Evolutionary conservation across 1,140 invertebrate species (phyloP).

Genomic region (Eurosta solidaginis): DNA sequence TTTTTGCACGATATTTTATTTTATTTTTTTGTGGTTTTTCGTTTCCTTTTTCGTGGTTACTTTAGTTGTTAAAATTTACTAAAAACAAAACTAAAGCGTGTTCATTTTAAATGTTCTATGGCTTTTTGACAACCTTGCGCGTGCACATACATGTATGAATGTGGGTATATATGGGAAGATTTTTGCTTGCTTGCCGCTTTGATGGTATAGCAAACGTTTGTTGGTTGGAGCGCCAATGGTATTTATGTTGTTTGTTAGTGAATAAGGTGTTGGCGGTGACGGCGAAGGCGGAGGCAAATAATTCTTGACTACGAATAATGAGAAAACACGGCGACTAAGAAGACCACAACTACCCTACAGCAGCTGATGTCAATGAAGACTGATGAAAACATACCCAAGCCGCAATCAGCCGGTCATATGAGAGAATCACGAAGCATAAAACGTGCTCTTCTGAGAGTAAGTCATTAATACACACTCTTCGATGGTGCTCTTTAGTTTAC

Average conservation of each 20-base stretch:
- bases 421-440: not conserved
- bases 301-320: slow-evolving; percentile 28
- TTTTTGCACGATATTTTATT: too few relatives aligned
- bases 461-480: not conserved
- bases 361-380: slow-evolving; percentile 26
- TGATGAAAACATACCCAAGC: slow-evolving; percentile 22
- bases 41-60: not conserved
- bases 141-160: not conserved
- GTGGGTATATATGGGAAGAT: not conserved
- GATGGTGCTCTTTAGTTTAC: not conserved
- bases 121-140: not conserved
- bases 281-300: slow-evolving; percentile 9
- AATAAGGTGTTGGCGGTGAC: not conserved
- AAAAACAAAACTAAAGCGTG: not conserved
- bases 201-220: not conserved
- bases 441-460: not conserved
- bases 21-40: not conserved
- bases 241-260: not conserved
- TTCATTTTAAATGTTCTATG: slow-evolving; percentile 10
- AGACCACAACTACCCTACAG: slow-evolving; percentile 24
- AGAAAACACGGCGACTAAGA: slow-evolving; percentile 14
- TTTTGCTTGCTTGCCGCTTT: not conserved
- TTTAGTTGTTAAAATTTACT: not conserved
- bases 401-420: slow-evolving; percentile 7
- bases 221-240: slow-evolving; percentile 13